phyloP scores from a whole-genome alignment of 2,113 vertebrate genomes.

The Pseudopipra pipra region DNA sequence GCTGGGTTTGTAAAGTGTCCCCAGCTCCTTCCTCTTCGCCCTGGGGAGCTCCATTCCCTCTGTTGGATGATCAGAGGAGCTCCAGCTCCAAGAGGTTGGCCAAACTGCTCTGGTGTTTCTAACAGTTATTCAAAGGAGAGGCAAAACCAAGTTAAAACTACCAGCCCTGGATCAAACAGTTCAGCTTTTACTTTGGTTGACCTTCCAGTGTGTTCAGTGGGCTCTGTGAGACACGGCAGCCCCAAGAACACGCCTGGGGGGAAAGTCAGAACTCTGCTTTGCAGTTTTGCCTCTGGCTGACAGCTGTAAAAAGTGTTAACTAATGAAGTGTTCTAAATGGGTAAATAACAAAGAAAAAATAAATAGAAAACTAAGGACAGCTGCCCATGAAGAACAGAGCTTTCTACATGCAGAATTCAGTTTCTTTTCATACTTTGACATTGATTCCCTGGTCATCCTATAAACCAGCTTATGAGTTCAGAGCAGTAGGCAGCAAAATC shows the following conservation, averaged over 20 bases:
- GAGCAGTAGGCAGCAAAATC: not conserved
- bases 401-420: not conserved
- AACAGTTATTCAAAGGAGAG: not conserved
- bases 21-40: not conserved
- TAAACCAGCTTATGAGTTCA: not conserved
- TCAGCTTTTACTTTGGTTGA: not conserved
- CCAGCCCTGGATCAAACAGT: not conserved
- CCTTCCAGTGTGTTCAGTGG: not conserved
- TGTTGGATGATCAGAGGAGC: not conserved
- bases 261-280: not conserved
- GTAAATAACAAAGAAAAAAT: not conserved
- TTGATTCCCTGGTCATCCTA: not conserved
- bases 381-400: not conserved
- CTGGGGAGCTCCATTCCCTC: not conserved
- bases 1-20: not conserved
- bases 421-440: not conserved
- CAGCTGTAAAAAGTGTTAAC: not conserved
- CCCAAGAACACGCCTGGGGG: not conserved
- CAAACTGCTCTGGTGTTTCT: not conserved
- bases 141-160: not conserved
- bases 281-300: constrained; percentile 41
- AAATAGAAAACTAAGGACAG: not conserved
- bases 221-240: not conserved
- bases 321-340: constrained; percentile 13
- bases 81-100: not conserved